These are phyloP conservation scores for Cardinalis cardinalis DNA, from an alignment of 2,113 vertebrate species.

Conservation along the genomic window DNA sequence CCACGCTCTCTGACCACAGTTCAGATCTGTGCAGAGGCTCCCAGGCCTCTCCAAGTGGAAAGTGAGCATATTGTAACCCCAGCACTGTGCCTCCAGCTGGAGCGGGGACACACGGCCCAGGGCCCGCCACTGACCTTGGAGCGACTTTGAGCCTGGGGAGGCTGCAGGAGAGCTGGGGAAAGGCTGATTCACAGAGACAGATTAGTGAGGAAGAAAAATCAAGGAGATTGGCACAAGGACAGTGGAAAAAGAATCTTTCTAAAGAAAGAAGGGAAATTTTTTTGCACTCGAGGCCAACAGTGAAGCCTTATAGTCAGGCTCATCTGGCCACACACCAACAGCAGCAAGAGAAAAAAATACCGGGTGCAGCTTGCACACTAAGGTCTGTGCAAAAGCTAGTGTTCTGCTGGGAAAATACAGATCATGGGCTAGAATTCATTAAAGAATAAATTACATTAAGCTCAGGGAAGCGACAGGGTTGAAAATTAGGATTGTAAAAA, in stretches of 20 bases:
- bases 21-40: not conserved
- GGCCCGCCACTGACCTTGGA: slow-evolving; percentile 1
- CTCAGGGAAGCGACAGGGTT: not conserved
- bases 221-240: slow-evolving; percentile 28
- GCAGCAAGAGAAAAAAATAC: not conserved
- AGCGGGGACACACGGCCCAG: not conserved
- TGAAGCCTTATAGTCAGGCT: not conserved
- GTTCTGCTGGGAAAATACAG: not conserved
- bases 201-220: not conserved
- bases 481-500: slow-evolving; percentile 19
- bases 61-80: not conserved
- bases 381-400: not conserved
- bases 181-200: slow-evolving; percentile 32
- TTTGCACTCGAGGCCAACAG: not conserved
- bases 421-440: not conserved
- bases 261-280: not conserved
- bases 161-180: not conserved
- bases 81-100: not conserved
- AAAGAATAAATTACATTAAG: not conserved
- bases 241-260: not conserved
- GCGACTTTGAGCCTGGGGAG: not conserved
- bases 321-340: not conserved
- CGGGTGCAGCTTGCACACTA: not conserved
- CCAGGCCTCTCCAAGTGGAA: slow-evolving; percentile 23
- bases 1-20: not conserved